Evolutionary conservation across 2,888 invertebrate species (phyloP).

Genomic region (Capitulum mitella): DNA sequence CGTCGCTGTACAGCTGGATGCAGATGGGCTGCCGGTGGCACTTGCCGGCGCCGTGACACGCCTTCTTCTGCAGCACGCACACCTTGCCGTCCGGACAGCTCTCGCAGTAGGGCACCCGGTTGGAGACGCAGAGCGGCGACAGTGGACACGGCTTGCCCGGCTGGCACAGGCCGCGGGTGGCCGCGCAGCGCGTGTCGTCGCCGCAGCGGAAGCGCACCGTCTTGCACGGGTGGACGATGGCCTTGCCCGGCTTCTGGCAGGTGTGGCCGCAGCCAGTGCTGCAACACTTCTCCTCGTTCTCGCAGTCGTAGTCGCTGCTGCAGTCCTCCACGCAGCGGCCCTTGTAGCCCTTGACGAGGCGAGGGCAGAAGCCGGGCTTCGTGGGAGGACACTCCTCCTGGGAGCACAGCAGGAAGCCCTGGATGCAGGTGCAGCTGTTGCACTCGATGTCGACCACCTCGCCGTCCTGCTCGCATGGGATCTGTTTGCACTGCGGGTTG

Average conservation of each 20-base stretch:
- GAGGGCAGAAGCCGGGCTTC: conserved; percentile 19
- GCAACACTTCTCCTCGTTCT: conserved; percentile 8
- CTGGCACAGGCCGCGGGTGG: conserved; percentile 11
- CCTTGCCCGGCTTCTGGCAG: conserved; percentile 10
- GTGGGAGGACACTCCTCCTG: conserved; percentile 10
- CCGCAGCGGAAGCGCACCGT: conserved; percentile 23
- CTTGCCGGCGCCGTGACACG: not conserved
- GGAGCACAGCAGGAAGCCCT: conserved; percentile 22
- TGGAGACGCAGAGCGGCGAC: conserved; percentile 11
- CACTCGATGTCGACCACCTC: conserved; percentile 22
- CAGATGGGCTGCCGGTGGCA: conserved; percentile 17
- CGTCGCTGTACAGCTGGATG: conserved; percentile 15
- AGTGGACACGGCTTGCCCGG: conserved; percentile 17
- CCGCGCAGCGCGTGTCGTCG: conserved; percentile 15
- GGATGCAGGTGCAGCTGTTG: conserved; percentile 24
- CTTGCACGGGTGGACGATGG: conserved; percentile 11
- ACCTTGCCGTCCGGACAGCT: conserved; percentile 22
- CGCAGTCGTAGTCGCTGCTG: conserved; percentile 16
- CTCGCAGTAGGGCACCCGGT: not conserved
- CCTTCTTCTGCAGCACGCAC: conserved; percentile 12
- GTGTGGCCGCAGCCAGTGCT: conserved; percentile 23
- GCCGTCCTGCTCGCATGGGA: conserved; percentile 19
- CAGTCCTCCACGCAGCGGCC: conserved; percentile 22
- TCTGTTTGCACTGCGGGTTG: conserved; percentile 3
- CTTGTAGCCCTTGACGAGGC: conserved; percentile 19